phyloP scores from a whole-genome alignment of 2,113 vertebrate species.

The Hiodon tergisus region DNA sequence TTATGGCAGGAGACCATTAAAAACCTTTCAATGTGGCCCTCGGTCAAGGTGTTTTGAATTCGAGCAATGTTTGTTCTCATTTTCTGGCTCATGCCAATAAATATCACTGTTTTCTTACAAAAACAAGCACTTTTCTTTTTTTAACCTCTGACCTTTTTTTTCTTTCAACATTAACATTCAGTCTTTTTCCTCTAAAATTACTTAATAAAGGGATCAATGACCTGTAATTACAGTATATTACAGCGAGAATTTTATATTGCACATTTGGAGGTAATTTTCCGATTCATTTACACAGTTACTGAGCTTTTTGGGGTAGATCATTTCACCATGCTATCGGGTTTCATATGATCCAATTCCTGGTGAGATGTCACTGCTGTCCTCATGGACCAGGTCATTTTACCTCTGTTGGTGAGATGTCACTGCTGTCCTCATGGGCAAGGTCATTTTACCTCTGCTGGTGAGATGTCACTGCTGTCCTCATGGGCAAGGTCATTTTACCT shows the following conservation, averaged over 20 bases:
- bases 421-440: too few species aligned
- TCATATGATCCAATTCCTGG: too few species aligned
- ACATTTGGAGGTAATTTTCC: too few species aligned
- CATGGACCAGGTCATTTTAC: too few species aligned
- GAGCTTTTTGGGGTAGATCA: too few species aligned
- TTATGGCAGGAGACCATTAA: slow-evolving; percentile 15
- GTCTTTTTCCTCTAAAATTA: slow-evolving; percentile 1
- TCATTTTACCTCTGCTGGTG: too few species aligned
- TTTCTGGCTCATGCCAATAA: slow-evolving; percentile 22
- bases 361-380: too few species aligned
- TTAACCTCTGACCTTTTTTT: slow-evolving; percentile 23
- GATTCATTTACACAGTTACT: too few species aligned
- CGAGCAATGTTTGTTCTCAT: slow-evolving; percentile 19
- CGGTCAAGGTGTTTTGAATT: neutral
- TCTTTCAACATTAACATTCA: neutral
- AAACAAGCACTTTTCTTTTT: slow-evolving; percentile 25
- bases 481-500: neutral
- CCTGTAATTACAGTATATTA: slow-evolving; percentile 8
- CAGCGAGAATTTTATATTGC: too few species aligned
- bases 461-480: neutral
- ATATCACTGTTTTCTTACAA: slow-evolving; percentile 22
- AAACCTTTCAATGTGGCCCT: neutral
- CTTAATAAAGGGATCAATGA: neutral
- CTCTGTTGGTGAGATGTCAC: too few species aligned
- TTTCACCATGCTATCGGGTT: too few species aligned